These are phyloP conservation scores for Leptobrachium ailaonicum DNA, from an alignment of 2,113 vertebrate species.

Conservation along the genomic window DNA sequence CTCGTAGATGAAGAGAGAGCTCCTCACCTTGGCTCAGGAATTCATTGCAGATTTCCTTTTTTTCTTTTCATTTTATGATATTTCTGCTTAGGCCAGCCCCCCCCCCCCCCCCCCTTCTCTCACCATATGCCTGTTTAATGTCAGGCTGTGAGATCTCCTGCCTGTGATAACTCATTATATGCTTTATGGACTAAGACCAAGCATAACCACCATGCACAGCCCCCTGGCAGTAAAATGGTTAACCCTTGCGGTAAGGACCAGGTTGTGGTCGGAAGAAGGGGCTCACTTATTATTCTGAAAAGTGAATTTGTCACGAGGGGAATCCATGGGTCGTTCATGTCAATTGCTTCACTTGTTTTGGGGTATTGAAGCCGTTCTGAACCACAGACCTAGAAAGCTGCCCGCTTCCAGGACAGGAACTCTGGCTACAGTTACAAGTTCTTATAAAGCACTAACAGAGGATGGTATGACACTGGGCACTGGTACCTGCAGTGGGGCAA, in stretches of 20 bases:
- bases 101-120: not conserved
- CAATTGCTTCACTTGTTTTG: too few relatives aligned
- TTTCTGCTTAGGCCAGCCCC: conserved; percentile 32
- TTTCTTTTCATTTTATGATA: conserved; percentile 64
- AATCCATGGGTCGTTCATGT: too few relatives aligned
- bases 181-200: not conserved
- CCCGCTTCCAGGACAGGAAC: too few relatives aligned
- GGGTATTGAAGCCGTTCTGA: too few relatives aligned
- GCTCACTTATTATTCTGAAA: too few relatives aligned
- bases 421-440: too few relatives aligned
- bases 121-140: not conserved
- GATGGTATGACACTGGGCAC: too few relatives aligned
- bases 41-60: conserved; percentile 62
- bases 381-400: too few relatives aligned
- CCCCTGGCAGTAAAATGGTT: not conserved
- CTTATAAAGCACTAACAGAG: too few relatives aligned
- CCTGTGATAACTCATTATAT: not conserved
- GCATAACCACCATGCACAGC: not conserved
- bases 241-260: not conserved
- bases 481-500: too few relatives aligned
- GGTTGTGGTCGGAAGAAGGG: too few relatives aligned
- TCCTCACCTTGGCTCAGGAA: not conserved
- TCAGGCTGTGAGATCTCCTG: not conserved
- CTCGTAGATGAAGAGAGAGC: conserved; percentile 1
- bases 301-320: too few relatives aligned